Evolutionary conservation across 2,797 vertebrate genomes (phyloP).

Genomic region (Tenualosa thibaudeaui): DNA sequence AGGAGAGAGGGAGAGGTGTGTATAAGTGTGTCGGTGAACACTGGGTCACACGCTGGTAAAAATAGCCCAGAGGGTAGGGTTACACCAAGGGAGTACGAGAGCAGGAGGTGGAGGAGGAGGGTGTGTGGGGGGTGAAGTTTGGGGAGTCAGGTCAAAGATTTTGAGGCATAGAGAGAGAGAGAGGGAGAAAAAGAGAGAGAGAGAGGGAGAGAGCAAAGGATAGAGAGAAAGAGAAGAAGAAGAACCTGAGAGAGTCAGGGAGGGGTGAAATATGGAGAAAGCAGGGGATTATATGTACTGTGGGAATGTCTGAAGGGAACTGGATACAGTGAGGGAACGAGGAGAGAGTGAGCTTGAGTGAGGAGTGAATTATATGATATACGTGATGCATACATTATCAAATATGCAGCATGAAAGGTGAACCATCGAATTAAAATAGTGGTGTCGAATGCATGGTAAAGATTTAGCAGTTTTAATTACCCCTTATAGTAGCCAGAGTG

Average conservation of each 20-base stretch:
- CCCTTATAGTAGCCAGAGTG: not conserved
- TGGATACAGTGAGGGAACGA: conserved; percentile 45
- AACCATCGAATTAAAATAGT: conserved; percentile 17
- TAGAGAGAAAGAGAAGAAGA: not conserved
- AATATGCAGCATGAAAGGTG: conserved; percentile 16
- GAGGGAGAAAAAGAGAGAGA: not conserved
- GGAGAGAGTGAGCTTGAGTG: conserved; percentile 26
- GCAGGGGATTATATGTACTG: conserved; percentile 52
- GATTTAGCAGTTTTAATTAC: not conserved
- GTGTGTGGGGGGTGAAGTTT: not conserved
- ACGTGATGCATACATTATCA: conserved; percentile 28
- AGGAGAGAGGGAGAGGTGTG: conserved; percentile 49
- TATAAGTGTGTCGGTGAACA: conserved; percentile 63
- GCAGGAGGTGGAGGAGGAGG: conserved; percentile 32
- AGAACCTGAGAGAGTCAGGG: not conserved
- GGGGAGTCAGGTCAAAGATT: conserved; percentile 36
- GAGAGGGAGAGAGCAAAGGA: conserved; percentile 11
- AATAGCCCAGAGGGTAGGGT: conserved; percentile 68
- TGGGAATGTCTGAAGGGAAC: conserved; percentile 47
- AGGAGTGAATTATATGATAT: conserved; percentile 41
- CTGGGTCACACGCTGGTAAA: conserved; percentile 69
- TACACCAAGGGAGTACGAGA: conserved; percentile 58
- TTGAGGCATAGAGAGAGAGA: conserved; percentile 39
- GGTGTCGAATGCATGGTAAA: not conserved
- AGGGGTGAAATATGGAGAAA: conserved; percentile 45